These are phyloP conservation scores for Argyrosomus japonicus DNA, from an alignment of 2,113 vertebrate species.

Conservation along the genomic window DNA sequence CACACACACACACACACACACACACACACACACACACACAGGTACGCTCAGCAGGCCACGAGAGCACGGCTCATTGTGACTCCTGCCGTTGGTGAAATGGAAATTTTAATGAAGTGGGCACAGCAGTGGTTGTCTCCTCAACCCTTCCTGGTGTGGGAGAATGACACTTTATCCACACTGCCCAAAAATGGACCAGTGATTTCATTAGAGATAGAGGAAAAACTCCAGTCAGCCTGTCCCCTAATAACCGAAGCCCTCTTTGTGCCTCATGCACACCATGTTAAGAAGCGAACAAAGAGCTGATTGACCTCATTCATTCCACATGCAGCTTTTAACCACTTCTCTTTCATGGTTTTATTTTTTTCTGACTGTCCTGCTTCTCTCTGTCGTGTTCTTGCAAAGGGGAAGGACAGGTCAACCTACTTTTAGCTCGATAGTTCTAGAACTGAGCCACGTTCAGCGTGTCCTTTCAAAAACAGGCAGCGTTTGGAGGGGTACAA, in stretches of 20 bases:
- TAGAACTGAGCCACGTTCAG: background rate
- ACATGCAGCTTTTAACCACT: constrained; percentile 14
- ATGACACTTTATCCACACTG: constrained; percentile 48
- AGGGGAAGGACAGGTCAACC: background rate
- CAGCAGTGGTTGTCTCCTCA: constrained; percentile 46
- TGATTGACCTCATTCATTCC: constrained; percentile 41
- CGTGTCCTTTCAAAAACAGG: background rate
- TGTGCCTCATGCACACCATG: background rate
- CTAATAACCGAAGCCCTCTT: constrained; percentile 11
- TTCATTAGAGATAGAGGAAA: constrained; percentile 64
- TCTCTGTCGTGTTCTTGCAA: background rate
- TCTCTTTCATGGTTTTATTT: background rate
- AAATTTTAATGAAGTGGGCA: constrained; percentile 75
- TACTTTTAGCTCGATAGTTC: background rate
- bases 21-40: background rate
- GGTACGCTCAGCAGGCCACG: constrained; percentile 25
- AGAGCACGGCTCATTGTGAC: constrained; percentile 57
- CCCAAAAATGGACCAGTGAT: constrained; percentile 52
- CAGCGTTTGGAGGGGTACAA: background rate
- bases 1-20: constrained; percentile 6
- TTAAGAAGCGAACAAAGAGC: constrained; percentile 17
- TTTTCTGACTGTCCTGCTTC: background rate
- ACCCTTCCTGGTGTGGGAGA: constrained; percentile 31
- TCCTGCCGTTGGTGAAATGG: constrained; percentile 73
- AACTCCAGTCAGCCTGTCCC: constrained; percentile 20